Base-by-base conservation (phyloP, 2,888 invertebrate genomes). In the Leptopilina drosophilae region DNA sequence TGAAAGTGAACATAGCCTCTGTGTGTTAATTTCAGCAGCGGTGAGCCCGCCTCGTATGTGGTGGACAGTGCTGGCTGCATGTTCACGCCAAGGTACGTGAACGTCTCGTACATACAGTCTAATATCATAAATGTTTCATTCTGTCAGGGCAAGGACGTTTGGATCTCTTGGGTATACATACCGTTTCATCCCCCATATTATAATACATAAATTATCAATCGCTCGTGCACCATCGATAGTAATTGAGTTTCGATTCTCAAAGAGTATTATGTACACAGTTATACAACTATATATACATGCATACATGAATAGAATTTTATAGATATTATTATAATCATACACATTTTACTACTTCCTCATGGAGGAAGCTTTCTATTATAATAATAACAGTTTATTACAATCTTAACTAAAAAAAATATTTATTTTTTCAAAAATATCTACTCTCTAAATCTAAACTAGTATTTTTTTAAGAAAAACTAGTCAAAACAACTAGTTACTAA, bases 31-130 rank as follows among this genome's bases (percentile, higher is more conserved):
- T 88, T 87, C 87, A 85, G 87, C 87, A 87, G 92, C 91, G 92
- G 92, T 90, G 92, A 91, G 86, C 89, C 90, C 89, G 92, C 92
- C 89, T 91, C 80, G 91, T 90, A 92, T 91, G 91, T 92, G 91
- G 91, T 92, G 92, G 93, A 93, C 91, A 90, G 90, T 91, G 92
- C 91, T 90, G 91, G 91, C 91, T 91, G 92, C 90, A 90, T 93
- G 90, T 92, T 92, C 92, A 93, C 93, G 89, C 93, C 93, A 92
- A 93, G 93, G 93, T 93, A 93, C 90, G 93, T 93, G 90, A 87
- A 87, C 88, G 88, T 86, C 49, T 49, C 86, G 78, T 79, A 80
- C 78, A 69, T 78, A 77, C 65, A 76, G 76, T 76, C 64, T 76
- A 64, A 64, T 76, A 76, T 76, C 64, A 76, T 76, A 76, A 76